Base-by-base conservation (phyloP, 1,140 invertebrate genomes). In the Palaemon carinicauda region DNA sequence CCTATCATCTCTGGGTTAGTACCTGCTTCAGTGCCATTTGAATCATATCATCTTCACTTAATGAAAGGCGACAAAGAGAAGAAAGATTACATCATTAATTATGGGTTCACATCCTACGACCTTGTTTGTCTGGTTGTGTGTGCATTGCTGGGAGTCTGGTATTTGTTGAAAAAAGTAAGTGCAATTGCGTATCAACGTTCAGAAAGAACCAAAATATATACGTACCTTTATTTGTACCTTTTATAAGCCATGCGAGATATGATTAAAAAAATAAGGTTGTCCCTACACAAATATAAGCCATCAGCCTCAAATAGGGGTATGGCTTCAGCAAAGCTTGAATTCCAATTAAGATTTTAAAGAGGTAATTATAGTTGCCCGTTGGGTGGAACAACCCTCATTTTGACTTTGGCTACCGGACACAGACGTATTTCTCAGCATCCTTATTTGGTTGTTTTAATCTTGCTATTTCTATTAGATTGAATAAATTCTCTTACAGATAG, bases 41-140 rank as follows among this genome's bases (percentile, higher is more conserved):
- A 95, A 84, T 94, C 95, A 31, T 99, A 97, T 92, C 96, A 97
- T 90, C 93, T 98, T 73, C 93, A 94, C 85, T 97, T 98, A 91
- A 96, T 94, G 10, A 93, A 95, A 91, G 96, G 96, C 50, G 94
- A 95, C 87, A 93, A 93, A 10, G 94, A 95, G 78, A 91, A 93
- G 27, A 92, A 93, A 69, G 92, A 94, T 89, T 93, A 95, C 90
- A 92, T 98, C 60, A 94, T 98, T 33, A 96, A 98, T 92, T 98
- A 98, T 90, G 94, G 96, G 91, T 99, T 99, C 92, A 95, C 96
- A 81, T 95, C 96, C 0, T 96, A 98, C 90, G 97, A 99, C 91
- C 93, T 99, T 79, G 94, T 98, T 10, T 97, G 96, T 90, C 91
- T 99, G 17, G 91, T 94, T 17, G 94, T 96, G 84, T 97, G 97